Percentiles rank a stretch among this genome's conserved stretches.
Evolutionary conservation across 2,113 vertebrate genomes (phyloP).

Genomic region (Jaculus jaculus): DNA sequence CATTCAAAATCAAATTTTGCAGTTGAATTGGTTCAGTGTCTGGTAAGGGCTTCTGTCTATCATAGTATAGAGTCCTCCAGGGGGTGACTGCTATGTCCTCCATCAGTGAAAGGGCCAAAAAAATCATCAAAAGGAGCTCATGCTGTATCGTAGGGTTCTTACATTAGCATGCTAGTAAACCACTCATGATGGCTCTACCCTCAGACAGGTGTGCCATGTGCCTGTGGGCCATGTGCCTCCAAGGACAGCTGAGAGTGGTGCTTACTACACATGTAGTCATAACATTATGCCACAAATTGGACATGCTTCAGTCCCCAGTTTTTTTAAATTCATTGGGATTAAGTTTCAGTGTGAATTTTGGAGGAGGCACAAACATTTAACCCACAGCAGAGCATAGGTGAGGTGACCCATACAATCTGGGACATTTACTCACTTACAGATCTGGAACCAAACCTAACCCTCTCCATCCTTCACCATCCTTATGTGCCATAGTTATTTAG

Average conservation of each 20-base stretch:
- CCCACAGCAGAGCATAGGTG: background rate
- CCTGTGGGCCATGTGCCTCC: no score
- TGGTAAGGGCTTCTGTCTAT: background rate
- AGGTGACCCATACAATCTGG: background rate
- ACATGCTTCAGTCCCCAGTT: no score
- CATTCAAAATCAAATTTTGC: background rate
- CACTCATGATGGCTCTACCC: background rate
- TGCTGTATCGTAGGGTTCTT: background rate
- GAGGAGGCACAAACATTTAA: no score
- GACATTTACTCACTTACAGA: background rate
- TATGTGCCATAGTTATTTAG: background rate
- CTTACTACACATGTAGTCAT: no score
- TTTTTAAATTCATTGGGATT: background rate
- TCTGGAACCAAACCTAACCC: background rate
- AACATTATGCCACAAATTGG: no score
- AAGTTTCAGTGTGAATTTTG: background rate
- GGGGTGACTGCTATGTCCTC: no score
- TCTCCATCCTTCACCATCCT: background rate
- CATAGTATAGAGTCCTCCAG: no score
- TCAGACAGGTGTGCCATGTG: no score
- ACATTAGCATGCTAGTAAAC: background rate
- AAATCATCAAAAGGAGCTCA: background rate
- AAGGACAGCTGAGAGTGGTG: no score
- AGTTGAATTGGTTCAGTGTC: background rate
- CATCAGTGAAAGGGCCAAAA: background rate